A percentile compares a stretch with the other conserved stretches of the same genome.
Evolutionary conservation across 1,140 invertebrate species (phyloP).

Genomic region (Trichomalopsis sarcophagae): DNA sequence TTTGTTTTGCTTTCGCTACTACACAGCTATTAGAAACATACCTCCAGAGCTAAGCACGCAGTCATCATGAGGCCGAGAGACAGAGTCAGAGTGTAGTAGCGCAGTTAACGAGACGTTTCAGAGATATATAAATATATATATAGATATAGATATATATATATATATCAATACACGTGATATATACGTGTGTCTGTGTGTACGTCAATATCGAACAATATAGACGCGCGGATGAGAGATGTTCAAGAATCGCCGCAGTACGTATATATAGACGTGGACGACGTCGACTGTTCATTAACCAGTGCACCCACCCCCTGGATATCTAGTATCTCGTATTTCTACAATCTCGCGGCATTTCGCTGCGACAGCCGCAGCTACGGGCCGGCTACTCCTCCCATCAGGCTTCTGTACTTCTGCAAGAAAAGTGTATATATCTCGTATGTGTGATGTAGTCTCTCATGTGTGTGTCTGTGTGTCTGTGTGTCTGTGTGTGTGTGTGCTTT

Average conservation of each 20-base stretch:
- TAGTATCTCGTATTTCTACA: constrained; percentile 17
- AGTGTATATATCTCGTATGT: constrained; percentile 24
- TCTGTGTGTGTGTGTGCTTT: not conserved
- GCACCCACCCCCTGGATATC: constrained; percentile 37
- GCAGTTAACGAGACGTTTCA: not conserved
- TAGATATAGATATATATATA: no score
- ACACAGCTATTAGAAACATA: constrained; percentile 7
- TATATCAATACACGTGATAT: not conserved
- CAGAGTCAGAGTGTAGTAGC: not conserved
- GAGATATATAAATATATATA: not conserved
- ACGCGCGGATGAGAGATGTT: no score
- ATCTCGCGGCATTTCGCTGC: not conserved
- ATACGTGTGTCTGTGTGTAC: no score
- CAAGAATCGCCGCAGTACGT: no score
- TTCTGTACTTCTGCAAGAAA: constrained; percentile 38
- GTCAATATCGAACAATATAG: no score
- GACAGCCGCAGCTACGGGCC: not conserved
- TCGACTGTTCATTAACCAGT: constrained; percentile 44
- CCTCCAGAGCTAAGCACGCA: not conserved
- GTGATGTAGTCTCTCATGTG: not conserved
- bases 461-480: not conserved
- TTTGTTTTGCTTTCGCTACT: not conserved
- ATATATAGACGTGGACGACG: not conserved
- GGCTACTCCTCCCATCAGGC: not conserved
- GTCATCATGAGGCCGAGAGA: not conserved